These are phyloP conservation scores for Rhinopomastus cyanomelas DNA, from an alignment of 2,113 vertebrate species.

Conservation along the genomic window DNA sequence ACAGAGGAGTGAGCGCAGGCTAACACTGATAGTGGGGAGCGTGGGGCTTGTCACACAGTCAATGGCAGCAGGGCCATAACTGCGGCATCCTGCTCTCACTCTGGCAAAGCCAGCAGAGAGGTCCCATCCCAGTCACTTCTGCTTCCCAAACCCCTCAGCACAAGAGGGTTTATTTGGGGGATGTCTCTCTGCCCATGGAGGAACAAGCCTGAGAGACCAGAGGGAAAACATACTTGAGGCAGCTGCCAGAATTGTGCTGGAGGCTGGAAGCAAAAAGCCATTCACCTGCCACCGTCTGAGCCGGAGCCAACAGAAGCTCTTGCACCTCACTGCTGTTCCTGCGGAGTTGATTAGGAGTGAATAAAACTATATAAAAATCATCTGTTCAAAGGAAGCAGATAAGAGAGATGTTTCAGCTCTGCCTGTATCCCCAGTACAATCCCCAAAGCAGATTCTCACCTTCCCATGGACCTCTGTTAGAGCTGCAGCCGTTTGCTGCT, in stretches of 20 bases:
- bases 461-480: not conserved
- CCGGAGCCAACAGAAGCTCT: not conserved
- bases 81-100: rapidly evolving
- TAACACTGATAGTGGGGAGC: not conserved
- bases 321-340: not conserved
- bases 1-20: not conserved
- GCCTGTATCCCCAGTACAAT: not conserved
- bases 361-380: not conserved
- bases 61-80: rapidly evolving
- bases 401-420: not conserved
- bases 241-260: not conserved
- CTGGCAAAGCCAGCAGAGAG: not conserved
- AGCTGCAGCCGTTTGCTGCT: not conserved
- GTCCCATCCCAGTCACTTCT: not conserved
- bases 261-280: not conserved
- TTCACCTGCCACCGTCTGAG: slow-evolving; percentile 4
- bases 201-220: not conserved
- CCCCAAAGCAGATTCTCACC: not conserved
- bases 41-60: not conserved
- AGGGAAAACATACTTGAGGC: not conserved
- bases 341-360: not conserved
- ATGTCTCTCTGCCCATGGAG: not conserved
- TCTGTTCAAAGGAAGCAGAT: not conserved
- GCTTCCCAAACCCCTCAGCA: not conserved
- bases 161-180: not conserved